Conservation (phyloP, 2,888 invertebrate species). For the Lacanobia oleracea region DNA sequence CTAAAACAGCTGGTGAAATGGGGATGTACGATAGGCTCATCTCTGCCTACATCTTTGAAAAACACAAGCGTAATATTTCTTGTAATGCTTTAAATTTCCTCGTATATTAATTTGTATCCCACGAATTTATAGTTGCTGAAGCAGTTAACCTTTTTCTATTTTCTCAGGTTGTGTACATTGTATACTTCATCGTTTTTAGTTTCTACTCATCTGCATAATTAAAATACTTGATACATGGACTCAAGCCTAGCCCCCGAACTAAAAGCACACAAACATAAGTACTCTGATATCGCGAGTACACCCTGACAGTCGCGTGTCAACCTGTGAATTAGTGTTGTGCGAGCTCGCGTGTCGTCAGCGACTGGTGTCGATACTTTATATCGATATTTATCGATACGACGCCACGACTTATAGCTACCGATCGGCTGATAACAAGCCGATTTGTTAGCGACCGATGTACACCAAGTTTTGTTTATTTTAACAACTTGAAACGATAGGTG, state of each 20-base stretch:
- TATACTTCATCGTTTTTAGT: not conserved
- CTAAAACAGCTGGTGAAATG: too few relatives aligned
- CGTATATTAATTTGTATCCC: not conserved
- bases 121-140: not conserved
- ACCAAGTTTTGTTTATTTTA: slow-evolving; percentile 77
- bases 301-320: slow-evolving; percentile 73
- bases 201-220: slow-evolving; percentile 18
- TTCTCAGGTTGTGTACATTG: not conserved
- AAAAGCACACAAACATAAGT: slow-evolving; percentile 47
- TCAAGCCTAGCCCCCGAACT: slow-evolving; percentile 47
- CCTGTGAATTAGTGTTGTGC: slow-evolving; percentile 80
- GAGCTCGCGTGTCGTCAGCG: slow-evolving; percentile 77
- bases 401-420: slow-evolving; percentile 83
- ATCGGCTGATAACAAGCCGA: slow-evolving; percentile 86
- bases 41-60: not conserved
- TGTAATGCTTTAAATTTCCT: not conserved
- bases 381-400: slow-evolving; percentile 85
- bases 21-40: not conserved
- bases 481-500: slow-evolving; percentile 53
- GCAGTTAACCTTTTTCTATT: not conserved
- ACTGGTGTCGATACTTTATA: slow-evolving; percentile 79
- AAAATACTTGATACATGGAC: slow-evolving; percentile 22
- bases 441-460: slow-evolving; percentile 81
- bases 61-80: not conserved
- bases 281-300: slow-evolving; percentile 68